Evolutionary conservation across 2,797 vertebrate genomes (phyloP), one percentile per base, ranked within the genome.

Genomic region (Artibeus lituratus): DNA sequence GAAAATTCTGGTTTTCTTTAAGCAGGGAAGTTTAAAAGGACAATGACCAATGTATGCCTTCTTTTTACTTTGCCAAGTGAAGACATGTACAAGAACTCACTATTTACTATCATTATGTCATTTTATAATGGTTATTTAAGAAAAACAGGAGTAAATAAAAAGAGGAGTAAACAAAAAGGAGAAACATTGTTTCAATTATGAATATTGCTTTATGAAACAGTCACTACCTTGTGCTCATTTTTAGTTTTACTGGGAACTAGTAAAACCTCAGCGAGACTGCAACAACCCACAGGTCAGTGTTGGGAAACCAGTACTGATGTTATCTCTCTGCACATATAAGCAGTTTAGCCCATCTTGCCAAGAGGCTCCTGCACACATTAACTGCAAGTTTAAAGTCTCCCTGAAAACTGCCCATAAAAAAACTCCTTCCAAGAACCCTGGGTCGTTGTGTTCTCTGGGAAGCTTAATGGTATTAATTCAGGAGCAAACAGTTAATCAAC

Each of bases 211-310:
- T 74, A 80, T 74, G 39, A 53, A 74, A 80, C 72, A 51, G 10
- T 59, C 65, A 92, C 19, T 32, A 42, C 2, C 10, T 82, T 49
- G 10, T 51, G 77, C 77, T 78, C 47, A 78, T 55, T 94, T 93
- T 83, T 89, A 77, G 77, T 95, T 92, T 90, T 88, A 84, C 32
- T 88, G 47, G 18, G 19, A 90, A 59, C 5, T 67, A 39, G 86
- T 92, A 55, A 95, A 72, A 81, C 22, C 26, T 95, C 24, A 37
- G 55, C 19, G 42, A 39, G 29, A 55, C 26, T 76, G 44, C 57
- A 65, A 26, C 11, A 49, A 55, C 26, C 22, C 51, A 24, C 35
- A 89, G 24, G 26, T 85, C 21, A 67, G 15, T 70, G 19, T n/a
- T 47, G 12, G 67, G 42, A 82, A 84, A 93, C 15, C 15, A 53